A percentile compares a stretch with the other conserved stretches of the same genome.
Conservation (phyloP, 2,113 vertebrate species). For the Struthio camelus region DNA sequence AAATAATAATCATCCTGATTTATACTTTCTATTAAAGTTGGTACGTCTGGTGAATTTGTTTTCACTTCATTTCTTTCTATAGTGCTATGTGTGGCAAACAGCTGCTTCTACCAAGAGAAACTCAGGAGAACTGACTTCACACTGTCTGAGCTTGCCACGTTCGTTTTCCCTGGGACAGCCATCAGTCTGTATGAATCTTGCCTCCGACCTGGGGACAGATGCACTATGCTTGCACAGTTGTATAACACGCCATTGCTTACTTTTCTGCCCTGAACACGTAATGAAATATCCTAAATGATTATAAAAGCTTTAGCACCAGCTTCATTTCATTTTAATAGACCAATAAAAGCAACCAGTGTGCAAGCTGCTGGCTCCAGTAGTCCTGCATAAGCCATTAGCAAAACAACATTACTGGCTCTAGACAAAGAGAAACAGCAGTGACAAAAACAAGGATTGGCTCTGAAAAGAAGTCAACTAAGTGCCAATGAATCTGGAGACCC, state of each 20-base stretch:
- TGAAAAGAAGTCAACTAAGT: neutral
- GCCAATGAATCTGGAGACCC: neutral
- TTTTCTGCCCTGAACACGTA: slow-evolving; percentile 5
- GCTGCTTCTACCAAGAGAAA: neutral
- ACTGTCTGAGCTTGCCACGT: neutral
- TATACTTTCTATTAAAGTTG: neutral
- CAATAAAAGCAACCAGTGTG: slow-evolving; percentile 43
- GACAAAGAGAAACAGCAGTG: slow-evolving; percentile 1
- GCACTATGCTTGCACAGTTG: neutral
- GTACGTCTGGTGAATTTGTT: neutral
- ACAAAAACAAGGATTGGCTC: neutral
- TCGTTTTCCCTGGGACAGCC: neutral
- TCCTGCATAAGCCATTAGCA: slow-evolving; percentile 40
- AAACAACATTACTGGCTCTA: slow-evolving; percentile 27
- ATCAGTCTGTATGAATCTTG: neutral
- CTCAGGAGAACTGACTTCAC: neutral
- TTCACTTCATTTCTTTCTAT: neutral
- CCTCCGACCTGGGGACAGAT: neutral
- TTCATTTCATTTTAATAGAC: slow-evolving; percentile 56
- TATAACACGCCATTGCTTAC: neutral
- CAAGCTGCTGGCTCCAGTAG: slow-evolving; percentile 33
- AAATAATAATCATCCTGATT: neutral
- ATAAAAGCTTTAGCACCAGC: slow-evolving; percentile 52
- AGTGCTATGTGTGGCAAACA: neutral
- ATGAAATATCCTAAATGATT: slow-evolving; percentile 35